Evolutionary conservation across 1,140 invertebrate genomes (phyloP).

Genomic region (Wasmannia auropunctata): DNA sequence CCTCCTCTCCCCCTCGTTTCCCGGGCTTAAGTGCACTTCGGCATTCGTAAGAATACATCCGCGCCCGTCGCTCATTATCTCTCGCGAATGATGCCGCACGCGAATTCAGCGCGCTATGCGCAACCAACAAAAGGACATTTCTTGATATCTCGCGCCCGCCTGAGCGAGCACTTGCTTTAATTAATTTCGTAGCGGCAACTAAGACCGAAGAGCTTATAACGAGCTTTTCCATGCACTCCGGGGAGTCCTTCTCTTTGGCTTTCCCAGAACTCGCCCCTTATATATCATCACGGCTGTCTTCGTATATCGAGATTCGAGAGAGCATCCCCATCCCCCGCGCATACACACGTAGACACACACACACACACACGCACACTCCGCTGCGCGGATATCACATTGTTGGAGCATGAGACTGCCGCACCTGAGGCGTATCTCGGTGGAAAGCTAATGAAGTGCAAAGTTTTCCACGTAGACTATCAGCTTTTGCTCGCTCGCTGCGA

Average conservation of each 20-base stretch:
- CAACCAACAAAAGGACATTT: conserved; percentile 52
- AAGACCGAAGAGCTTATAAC: conserved; percentile 76
- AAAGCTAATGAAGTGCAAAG: conserved; percentile 59
- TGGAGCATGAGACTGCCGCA: conserved; percentile 32
- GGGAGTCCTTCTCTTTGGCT: conserved; percentile 61
- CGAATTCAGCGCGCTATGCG: conserved; percentile 17
- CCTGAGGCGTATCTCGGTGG: conserved; percentile 43
- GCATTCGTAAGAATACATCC: conserved; percentile 2
- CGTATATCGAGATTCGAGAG: conserved; percentile 54
- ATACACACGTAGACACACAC: background rate
- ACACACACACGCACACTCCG: background rate
- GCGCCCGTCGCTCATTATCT: conserved; percentile 25
- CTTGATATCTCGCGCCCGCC: conserved; percentile 71
- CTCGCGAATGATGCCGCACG: background rate
- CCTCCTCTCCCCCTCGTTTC: background rate
- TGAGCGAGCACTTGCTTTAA: conserved; percentile 71
- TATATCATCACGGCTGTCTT: conserved; percentile 33
- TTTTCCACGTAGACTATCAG: conserved; percentile 56
- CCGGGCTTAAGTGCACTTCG: background rate
- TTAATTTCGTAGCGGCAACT: conserved; percentile 77
- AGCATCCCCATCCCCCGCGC: background rate
- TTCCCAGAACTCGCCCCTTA: conserved; percentile 31
- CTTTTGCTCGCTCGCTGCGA: conserved; percentile 43
- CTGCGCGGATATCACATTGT: conserved; percentile 39
- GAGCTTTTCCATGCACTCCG: conserved; percentile 66